These are phyloP conservation scores for Turritopsis rubra DNA, from an alignment of 30 jellyfish, hydroid and myxozoan species.

Conservation along the genomic window DNA sequence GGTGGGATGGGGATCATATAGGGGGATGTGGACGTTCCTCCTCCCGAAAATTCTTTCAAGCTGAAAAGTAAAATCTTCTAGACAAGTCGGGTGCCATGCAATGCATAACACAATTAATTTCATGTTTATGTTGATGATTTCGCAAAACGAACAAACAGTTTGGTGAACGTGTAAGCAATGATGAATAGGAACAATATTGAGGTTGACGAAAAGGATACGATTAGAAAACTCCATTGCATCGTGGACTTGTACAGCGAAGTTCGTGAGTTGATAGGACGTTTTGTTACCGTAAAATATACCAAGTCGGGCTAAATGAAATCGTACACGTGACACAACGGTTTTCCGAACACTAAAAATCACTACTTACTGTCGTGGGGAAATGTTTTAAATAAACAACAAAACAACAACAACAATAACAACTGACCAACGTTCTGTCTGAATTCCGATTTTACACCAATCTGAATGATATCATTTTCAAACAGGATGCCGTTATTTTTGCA, in stretches of 20 bases:
- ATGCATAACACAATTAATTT: too few relatives aligned
- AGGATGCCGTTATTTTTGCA: conserved; percentile 90
- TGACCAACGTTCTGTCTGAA: conserved; percentile 48
- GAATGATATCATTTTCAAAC: conserved; percentile 80
- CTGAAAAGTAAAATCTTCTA: too few relatives aligned
- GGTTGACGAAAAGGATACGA: conserved; percentile 16
- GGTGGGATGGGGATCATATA: too few relatives aligned
- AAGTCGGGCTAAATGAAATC: conserved; percentile 44
- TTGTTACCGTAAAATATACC: conserved; percentile 88
- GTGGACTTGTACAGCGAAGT: conserved; percentile 55
- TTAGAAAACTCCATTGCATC: conserved; percentile 17
- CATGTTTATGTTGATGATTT: too few relatives aligned
- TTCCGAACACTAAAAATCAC: not conserved
- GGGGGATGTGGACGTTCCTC: too few relatives aligned
- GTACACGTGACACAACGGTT: not conserved
- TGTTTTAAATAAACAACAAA: too few relatives aligned
- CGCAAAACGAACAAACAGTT: too few relatives aligned
- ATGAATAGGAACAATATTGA: too few relatives aligned
- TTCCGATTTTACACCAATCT: conserved; percentile 88
- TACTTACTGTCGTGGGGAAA: not conserved
- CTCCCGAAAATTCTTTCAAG: too few relatives aligned
- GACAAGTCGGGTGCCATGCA: too few relatives aligned
- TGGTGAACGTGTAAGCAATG: too few relatives aligned
- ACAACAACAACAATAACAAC: not conserved
- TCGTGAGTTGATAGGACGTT: conserved; percentile 73